A percentile compares a stretch with the other conserved stretches of the same genome.
phyloP scores from a whole-genome alignment of 2,888 invertebrate genomes.

The Dicycla oo region DNA sequence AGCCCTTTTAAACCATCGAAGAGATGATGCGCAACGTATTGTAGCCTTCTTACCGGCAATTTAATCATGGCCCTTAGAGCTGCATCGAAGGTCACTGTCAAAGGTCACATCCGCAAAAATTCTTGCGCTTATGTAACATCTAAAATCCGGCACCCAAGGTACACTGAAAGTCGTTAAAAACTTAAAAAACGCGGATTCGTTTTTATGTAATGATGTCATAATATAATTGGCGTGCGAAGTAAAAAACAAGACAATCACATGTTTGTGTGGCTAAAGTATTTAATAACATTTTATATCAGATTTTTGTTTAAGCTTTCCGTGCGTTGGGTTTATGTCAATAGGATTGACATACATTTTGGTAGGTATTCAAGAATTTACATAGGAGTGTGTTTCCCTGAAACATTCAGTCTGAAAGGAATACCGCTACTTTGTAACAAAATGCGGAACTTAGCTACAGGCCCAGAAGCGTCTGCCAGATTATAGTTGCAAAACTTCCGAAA shows the following conservation, averaged over 20 bases:
- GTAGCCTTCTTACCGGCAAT: not conserved
- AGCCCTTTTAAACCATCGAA: not conserved
- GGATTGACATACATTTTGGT: not conserved
- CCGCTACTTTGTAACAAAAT: not conserved
- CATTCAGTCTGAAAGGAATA: not conserved
- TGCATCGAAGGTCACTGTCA: not conserved
- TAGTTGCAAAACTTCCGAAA: no score
- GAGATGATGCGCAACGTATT: not conserved
- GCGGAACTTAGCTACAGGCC: not conserved
- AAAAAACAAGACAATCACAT: conserved; percentile 57
- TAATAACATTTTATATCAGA: conserved; percentile 10
- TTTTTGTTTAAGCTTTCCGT: conserved; percentile 14
- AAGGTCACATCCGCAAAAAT: conserved; percentile 21
- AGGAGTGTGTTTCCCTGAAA: not conserved
- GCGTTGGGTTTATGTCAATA: not conserved
- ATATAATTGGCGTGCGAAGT: conserved; percentile 59
- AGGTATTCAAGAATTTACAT: not conserved
- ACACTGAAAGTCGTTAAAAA: conserved; percentile 48
- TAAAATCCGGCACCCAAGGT: conserved; percentile 60
- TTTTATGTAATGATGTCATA: conserved; percentile 61
- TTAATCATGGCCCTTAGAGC: not conserved
- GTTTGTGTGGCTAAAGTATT: conserved; percentile 18
- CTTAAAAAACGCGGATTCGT: conserved; percentile 37
- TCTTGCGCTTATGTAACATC: conserved; percentile 31
- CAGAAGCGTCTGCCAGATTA: no score